phyloP scores from a whole-genome alignment of 2,888 invertebrate genomes.

The Volucella bombylans region DNA sequence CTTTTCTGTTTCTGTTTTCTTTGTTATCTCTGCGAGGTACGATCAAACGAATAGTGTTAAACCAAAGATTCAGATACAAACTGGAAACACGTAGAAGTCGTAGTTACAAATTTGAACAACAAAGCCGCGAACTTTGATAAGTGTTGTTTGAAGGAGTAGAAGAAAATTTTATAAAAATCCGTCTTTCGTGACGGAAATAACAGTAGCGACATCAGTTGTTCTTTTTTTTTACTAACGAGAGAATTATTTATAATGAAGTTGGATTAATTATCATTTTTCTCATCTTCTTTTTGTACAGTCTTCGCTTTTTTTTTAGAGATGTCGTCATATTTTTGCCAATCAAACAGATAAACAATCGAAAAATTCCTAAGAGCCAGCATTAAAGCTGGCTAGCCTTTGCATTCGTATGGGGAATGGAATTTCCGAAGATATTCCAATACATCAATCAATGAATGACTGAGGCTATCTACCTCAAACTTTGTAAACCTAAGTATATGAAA shows the following conservation, averaged over 20 bases:
- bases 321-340: conserved; percentile 4
- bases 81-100: neutral
- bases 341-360: conserved; percentile 18
- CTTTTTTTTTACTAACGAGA: neutral
- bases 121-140: conserved; percentile 13
- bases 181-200: conserved; percentile 33
- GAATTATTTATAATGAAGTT: conserved; percentile 15
- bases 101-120: neutral
- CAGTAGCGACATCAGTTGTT: conserved; percentile 21
- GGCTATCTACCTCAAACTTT: too few relatives aligned
- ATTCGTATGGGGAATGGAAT: conserved; percentile 10
- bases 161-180: conserved; percentile 30
- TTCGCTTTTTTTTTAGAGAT: neutral
- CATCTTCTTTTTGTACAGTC: neutral
- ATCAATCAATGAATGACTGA: too few relatives aligned
- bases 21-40: neutral
- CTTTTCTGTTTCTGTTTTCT: conserved; percentile 15
- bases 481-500: too few relatives aligned
- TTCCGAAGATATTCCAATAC: conserved; percentile 6
- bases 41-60: neutral
- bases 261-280: conserved; percentile 11
- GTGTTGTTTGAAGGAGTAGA: conserved; percentile 34
- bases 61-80: neutral
- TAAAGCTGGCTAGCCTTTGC: neutral
- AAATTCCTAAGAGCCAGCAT: too few relatives aligned